Evolutionary conservation across 2,888 invertebrate species (phyloP), one percentile per base, ranked within the genome.

Genomic region (Chymomyza caudatula): DNA sequence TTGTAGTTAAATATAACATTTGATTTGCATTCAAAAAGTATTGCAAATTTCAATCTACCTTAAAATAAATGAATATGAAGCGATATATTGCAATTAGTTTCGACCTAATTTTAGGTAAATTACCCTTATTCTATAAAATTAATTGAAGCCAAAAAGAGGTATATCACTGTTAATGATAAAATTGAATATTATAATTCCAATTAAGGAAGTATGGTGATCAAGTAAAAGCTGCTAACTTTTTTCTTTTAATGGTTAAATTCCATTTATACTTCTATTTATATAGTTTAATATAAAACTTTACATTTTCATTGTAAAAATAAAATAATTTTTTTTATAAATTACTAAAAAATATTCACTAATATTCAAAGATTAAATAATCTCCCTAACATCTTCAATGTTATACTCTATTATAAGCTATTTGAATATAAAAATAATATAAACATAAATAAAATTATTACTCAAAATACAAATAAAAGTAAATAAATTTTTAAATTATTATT

Each of bases 231-330:
- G 92, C 93, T 93, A 93, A 93, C 92, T 93, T 92, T 91, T 91
- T 90, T 90, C 89, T 83, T 89, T 92, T 77, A 78, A 78, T 81
- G 76, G 74, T 78, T 79, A 76, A 81, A 78, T 68, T 81, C 75
- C 75, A 81, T 78, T 81, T 79, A 75, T 78, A 76, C 68, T 81
- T 82, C 78, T 77, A 68, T 78, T 77, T 79, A 79, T 81, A 75
- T 93, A 93, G 92, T 93, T 93, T 92, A 93, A 90, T 42, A 69
- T n/a, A 93, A 93, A 92, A 93, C 92, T 86, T 92, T 93, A 93
- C 91, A 92, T 92, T 93, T 93, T 93, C 93, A 93, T 84, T 92
- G 91, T 92, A 93, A 92, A 92, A 92, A 91, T 91, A 92, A 92
- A 92, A 85, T 71, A 58, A 3, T 59, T 74, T 74, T 73, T 82